phyloP scores from a whole-genome alignment of 1,140 invertebrate species.

The Drosophila lacteicornis region DNA sequence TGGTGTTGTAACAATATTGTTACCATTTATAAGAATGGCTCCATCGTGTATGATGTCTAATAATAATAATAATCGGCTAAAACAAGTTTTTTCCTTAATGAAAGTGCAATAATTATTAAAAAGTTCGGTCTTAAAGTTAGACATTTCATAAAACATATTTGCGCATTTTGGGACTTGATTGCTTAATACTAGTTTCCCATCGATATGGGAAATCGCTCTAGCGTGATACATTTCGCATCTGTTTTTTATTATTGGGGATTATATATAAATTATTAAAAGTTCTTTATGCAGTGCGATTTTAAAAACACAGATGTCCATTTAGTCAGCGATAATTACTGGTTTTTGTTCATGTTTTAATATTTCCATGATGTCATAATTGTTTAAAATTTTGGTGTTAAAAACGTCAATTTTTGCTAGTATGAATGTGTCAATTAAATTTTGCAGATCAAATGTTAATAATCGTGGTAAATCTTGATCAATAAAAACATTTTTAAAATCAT shows the following conservation, averaged over 20 bases:
- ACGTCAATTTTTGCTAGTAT: too few relatives aligned
- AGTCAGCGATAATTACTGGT: too few relatives aligned
- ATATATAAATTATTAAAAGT: constrained; percentile 1
- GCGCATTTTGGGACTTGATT: neutral
- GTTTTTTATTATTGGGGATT: neutral
- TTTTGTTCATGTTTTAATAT: too few relatives aligned
- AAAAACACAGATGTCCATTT: too few relatives aligned
- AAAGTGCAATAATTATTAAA: constrained; percentile 5
- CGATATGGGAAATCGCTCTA: neutral
- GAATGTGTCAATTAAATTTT: too few relatives aligned
- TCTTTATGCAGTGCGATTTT: neutral
- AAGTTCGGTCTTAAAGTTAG: neutral
- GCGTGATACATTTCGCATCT: neutral
- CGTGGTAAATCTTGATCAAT: too few relatives aligned
- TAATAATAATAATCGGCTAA: neutral
- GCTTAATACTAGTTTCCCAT: neutral
- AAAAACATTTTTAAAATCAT: too few relatives aligned
- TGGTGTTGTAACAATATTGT: neutral
- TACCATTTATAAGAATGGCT: neutral
- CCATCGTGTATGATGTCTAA: neutral
- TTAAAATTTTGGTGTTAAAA: too few relatives aligned
- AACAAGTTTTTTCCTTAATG: neutral
- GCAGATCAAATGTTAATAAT: too few relatives aligned
- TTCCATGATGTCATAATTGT: too few relatives aligned
- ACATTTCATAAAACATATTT: constrained; percentile 1